Conservation (phyloP, 2,797 vertebrate genomes). For the Halcyon leucocephala region DNA sequence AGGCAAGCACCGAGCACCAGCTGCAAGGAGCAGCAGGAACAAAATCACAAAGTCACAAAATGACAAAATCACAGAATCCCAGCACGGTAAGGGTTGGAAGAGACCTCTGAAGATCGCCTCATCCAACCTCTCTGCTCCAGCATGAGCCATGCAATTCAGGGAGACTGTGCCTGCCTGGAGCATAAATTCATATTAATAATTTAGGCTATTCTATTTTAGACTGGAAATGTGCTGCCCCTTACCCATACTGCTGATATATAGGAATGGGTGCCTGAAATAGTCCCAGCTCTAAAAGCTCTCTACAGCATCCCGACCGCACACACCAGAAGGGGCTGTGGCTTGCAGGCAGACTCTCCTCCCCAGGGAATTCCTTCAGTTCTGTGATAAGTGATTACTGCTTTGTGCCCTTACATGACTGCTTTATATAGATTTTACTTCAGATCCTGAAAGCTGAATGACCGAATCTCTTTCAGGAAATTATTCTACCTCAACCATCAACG, state of each 20-base stretch:
- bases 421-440: conserved; percentile 6
- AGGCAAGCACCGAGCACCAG: accelerated
- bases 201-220: neutral
- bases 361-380: neutral
- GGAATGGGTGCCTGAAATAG: neutral
- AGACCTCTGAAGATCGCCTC: neutral
- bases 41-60: neutral
- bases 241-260: neutral
- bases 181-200: neutral
- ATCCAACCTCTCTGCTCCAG: neutral
- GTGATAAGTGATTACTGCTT: neutral
- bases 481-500: neutral
- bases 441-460: neutral
- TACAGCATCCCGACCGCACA: accelerated
- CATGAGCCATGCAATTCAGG: accelerated
- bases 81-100: neutral
- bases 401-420: neutral
- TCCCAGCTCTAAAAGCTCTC: neutral
- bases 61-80: neutral
- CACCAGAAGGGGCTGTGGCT: neutral
- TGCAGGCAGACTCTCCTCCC: neutral
- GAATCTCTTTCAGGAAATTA: conserved; percentile 11
- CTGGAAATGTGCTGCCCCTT: neutral
- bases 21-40: neutral
- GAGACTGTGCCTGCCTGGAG: accelerated